Base-by-base conservation (phyloP, 2,797 vertebrate genomes). In the Xenops minutus region DNA sequence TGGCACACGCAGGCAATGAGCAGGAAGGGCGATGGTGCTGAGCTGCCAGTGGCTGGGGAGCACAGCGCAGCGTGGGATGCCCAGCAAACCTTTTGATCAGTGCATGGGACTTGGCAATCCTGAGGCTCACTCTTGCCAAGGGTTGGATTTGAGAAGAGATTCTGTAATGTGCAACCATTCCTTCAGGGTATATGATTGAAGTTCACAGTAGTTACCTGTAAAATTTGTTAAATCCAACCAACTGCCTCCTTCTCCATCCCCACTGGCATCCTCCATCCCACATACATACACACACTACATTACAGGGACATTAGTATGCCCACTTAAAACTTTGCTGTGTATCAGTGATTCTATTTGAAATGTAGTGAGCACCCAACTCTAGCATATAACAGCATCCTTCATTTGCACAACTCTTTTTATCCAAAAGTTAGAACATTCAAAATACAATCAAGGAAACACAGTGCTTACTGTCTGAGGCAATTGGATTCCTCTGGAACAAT, bases 401-500 rank as follows among this genome's bases (percentile, higher is more conserved):
- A 71, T 94, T 88, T 61, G 36, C 39, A 89, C n/a, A 79, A 34
- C 37, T 72, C 34, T 91, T 95, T 95, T 82, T 88, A 85, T 68
- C 6, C 82, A 86, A 96, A 88, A 76, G 89, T 94, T 93, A 92
- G 75, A 68, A 54, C 24, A 94, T 95, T 96, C 95, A 86, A 82
- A 88, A 66, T 30, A 96, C 85, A 78, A 93, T 73, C 64, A 92
- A 86, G 89, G 91, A 95, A 95, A 95, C 79, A 85, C 32, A 75
- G 88, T 58, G 73, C 43, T 87, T 88, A 55, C 69, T 81, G 81
- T 83, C 67, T 85, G 62, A 85, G 62, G 85, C 66, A 92, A 83
- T 18, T 74, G 59, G 62, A 96, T 85, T 96, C 37, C 58, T 49
- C 54, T 86, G 80, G 87, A 96, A 44, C 4, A 52, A 10, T 39